Evolutionary conservation across 2,113 vertebrate species (phyloP), one percentile per base, ranked within the genome.

Genomic region (Xenopus tropicalis): DNA sequence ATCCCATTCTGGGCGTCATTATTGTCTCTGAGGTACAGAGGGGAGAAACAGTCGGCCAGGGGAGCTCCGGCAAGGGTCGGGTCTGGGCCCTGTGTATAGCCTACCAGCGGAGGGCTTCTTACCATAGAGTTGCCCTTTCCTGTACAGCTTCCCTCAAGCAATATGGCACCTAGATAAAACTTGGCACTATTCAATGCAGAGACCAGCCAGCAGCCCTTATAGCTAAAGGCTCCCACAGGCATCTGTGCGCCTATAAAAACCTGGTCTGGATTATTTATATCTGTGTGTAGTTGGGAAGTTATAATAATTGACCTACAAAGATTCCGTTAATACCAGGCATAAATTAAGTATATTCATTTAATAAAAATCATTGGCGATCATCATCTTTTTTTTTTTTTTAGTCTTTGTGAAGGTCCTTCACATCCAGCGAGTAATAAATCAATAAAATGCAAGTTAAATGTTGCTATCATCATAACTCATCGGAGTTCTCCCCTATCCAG

Each of bases 401-500:
- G 70, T 64, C 61, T 65, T 56, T 64, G n/a, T 64, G 70, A 72
- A 72, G 61, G 48, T 54, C 70, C 62, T 61, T 56, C 62, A 65
- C 37, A 56, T 24, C 48, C 70, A 72, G 61, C 48, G 52, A 64
- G 61, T 25, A 54, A 72, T 72, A 72, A 72, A 72, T 72, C 70
- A 72, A 72, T 72, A 56, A 48, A 61, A 71, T 57, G 43, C 29
- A 71, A 63, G 23, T 19, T 72, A 64, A 48, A 65, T 71, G 70
- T 64, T 64, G 61, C 46, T 54, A 64, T 72, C 70, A 72, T 63
- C 61, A 54, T 72, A 72, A 64, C 54, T 72, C 70, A 64, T 64
- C 61, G 16, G 11, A 64, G 52, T 72, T 72, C 61, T 72, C 70
- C 62, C 52, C 42, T 56, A 23, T 56, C 61, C 46, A 37, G 42